Evolutionary conservation across 1,140 invertebrate genomes (phyloP).

Genomic region (Drosophila rhopaloa): DNA sequence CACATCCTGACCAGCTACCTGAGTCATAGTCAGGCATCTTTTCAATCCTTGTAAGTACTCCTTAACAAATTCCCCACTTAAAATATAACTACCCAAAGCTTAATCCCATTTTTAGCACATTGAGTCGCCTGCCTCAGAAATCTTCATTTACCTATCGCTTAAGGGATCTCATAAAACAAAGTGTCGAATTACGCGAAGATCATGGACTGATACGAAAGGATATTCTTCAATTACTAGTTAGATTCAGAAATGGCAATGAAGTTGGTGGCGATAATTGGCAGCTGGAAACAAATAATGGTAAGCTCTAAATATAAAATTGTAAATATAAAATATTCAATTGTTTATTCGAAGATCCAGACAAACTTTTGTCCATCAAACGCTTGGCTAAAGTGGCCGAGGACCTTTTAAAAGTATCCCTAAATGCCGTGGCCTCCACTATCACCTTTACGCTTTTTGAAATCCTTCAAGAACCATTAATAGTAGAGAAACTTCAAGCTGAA

Average conservation of each 20-base stretch:
- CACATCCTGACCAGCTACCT: slow-evolving; percentile 64
- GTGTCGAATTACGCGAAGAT: slow-evolving; percentile 62
- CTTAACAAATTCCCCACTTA: not conserved
- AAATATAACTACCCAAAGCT: not conserved
- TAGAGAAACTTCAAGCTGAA: slow-evolving; percentile 67
- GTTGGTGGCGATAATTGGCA: slow-evolving; percentile 61
- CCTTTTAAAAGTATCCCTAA: slow-evolving; percentile 62
- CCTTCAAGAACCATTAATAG: slow-evolving; percentile 61
- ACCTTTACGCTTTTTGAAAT: slow-evolving; percentile 71
- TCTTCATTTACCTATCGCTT: slow-evolving; percentile 71
- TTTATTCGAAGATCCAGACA: slow-evolving; percentile 56
- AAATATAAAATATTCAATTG: no score
- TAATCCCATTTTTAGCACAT: slow-evolving; percentile 43
- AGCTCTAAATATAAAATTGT: not conserved
- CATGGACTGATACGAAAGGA: slow-evolving; percentile 70
- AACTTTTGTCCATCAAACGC: slow-evolving; percentile 66
- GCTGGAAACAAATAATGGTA: slow-evolving; percentile 58
- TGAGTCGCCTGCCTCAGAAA: slow-evolving; percentile 61
- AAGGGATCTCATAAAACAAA: slow-evolving; percentile 60
- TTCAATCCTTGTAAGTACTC: slow-evolving; percentile 69
- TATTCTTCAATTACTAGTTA: slow-evolving; percentile 70
- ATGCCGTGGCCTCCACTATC: slow-evolving; percentile 56
- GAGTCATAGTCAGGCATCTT: slow-evolving; percentile 17
- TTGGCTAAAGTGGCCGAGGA: slow-evolving; percentile 70
- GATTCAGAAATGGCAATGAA: slow-evolving; percentile 77